phyloP scores from a whole-genome alignment of 2,113 vertebrate genomes.

The Ariopsis seemanni region DNA sequence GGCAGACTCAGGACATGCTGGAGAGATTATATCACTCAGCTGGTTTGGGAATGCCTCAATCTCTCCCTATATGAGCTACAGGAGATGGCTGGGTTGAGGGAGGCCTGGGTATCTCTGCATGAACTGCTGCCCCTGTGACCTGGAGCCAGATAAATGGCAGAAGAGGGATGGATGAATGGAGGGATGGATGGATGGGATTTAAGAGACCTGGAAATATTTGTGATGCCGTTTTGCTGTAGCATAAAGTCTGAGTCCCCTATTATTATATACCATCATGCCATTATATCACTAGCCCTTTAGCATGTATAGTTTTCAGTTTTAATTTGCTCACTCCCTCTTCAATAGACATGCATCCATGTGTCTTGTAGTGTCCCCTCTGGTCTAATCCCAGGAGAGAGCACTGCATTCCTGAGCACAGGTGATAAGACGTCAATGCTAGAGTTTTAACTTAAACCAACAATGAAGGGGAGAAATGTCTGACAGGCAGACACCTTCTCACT shows the following conservation, averaged over 20 bases:
- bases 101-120: no score
- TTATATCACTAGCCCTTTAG: background rate
- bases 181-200: background rate
- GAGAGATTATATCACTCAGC: no score
- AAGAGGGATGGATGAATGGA: no score
- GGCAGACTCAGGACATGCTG: no score
- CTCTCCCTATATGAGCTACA: no score
- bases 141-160: no score
- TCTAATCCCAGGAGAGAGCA: slow-evolving; percentile 42
- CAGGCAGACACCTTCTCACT: slow-evolving; percentile 39
- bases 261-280: background rate
- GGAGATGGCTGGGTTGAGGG: no score
- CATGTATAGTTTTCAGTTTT: background rate
- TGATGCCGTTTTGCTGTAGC: background rate
- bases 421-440: slow-evolving; percentile 54
- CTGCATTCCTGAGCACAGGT: slow-evolving; percentile 42
- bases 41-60: no score
- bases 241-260: background rate
- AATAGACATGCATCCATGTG: background rate
- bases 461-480: slow-evolving; percentile 26
- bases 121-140: no score
- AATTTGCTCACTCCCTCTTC: background rate
- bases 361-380: slow-evolving; percentile 29
- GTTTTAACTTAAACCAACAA: slow-evolving; percentile 38
- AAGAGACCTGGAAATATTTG: background rate